Evolutionary conservation across 1,140 invertebrate genomes (phyloP), one percentile per base, ranked within the genome.

Genomic region (Bombus soroeensis): DNA sequence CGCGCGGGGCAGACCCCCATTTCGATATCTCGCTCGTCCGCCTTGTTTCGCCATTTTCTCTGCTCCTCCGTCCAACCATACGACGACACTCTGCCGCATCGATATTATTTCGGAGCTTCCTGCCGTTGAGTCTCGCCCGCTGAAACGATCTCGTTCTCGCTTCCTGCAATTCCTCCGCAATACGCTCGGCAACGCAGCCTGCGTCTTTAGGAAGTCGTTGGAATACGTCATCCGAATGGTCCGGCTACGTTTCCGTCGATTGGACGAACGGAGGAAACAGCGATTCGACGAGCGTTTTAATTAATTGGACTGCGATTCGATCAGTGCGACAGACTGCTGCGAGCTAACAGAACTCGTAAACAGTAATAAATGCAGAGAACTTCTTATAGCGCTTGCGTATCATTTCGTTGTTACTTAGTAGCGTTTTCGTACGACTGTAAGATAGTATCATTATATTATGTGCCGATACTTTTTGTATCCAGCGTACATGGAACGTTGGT

Each of bases 91-190:
- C 89, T 70, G 13, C 62, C 71, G 18, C 57, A 78, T 74, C 59
- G 34, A 78, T 85, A 53, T 47, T 43, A 43, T 77, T 90, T 73
- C 68, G 81, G 32, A 78, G 73, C 71, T 89, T 87, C 81, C 75
- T 18, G 41, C 41, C 1, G 82, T 25, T n/a, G 15, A 0, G 8
- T 32, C 5, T 3, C 18, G 22, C 47, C 43, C 10, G 43, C 41
- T 47, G 15, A 8, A 32, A 28, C 57, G 66, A 59, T 74, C 59
- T 62, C n/a, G n/a, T n/a, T n/a, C 18, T 34, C 34, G 70, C 72
- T 53, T 79, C 47, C 72, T 73, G 77, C 0, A 2, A 53, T 6
- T 43, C 2, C 18, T 2, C 25, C 57, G 59, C 12, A 66, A 73
- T 12, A 10, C 25, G 15, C 70, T 81, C 43, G 32, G 74, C 68